Percentiles rank a stretch among this genome's conserved stretches.
Evolutionary conservation across 2,113 vertebrate species (phyloP).

Genomic region (Chaetodon auriga): DNA sequence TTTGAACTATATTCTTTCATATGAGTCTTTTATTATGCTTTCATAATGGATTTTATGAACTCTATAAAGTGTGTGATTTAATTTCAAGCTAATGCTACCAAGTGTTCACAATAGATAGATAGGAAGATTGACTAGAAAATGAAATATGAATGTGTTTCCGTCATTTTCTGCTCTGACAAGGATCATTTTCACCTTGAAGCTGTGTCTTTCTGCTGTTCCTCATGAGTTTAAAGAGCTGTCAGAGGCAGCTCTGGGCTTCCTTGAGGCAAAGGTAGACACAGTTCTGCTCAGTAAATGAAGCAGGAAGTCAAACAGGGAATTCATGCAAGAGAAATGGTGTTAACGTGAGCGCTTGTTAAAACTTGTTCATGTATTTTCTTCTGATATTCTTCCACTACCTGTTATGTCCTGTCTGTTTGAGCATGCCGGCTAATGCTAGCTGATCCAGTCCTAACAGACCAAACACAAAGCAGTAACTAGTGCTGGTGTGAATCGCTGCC

Average conservation of each 20-base stretch:
- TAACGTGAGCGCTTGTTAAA: not conserved
- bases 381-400: constrained; percentile 11
- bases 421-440: constrained; percentile 54
- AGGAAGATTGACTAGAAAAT: not conserved
- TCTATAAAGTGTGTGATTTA: not conserved
- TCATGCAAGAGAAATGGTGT: not conserved
- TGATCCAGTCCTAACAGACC: not conserved
- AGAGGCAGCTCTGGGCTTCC: constrained; percentile 1
- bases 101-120: not conserved
- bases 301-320: not conserved
- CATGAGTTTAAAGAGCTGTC: not conserved
- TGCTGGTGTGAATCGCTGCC: constrained; percentile 2
- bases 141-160: not conserved
- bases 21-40: not conserved
- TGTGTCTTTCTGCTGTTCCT: not conserved
- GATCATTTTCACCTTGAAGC: not conserved
- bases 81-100: not conserved
- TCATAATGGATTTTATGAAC: not conserved
- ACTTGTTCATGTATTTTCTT: constrained; percentile 18
- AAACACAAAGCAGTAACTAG: constrained; percentile 2
- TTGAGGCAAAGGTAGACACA: not conserved
- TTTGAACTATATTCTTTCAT: not conserved
- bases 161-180: not conserved
- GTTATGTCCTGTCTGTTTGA: constrained; percentile 52
- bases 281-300: not conserved